A percentile compares a stretch with the other conserved stretches of the same genome.
Conservation (phyloP, 2,888 invertebrate genomes). For the Callimorpha dominula region DNA sequence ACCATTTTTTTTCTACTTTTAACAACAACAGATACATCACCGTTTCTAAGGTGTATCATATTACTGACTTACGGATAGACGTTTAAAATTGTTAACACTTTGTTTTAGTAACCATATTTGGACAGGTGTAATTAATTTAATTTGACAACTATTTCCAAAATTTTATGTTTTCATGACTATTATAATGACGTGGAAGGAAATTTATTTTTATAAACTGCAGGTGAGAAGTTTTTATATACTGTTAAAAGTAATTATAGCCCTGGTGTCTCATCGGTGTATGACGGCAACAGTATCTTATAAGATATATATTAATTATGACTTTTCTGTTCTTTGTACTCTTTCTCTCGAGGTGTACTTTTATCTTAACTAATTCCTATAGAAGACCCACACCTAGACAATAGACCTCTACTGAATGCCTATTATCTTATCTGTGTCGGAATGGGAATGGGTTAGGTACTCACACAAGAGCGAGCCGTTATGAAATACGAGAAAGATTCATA, state of each 20-base stretch:
- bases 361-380: background rate
- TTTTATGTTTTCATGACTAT: too few relatives aligned
- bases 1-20: background rate
- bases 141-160: too few relatives aligned
- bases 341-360: too few relatives aligned
- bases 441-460: background rate
- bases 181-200: too few relatives aligned
- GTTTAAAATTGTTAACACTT: constrained; percentile 5
- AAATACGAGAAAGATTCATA: background rate
- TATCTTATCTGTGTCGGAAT: too few relatives aligned
- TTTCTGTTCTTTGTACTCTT: too few relatives aligned
- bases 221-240: background rate
- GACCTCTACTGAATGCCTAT: background rate
- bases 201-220: background rate
- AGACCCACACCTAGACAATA: background rate
- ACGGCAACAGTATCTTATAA: background rate
- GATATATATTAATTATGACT: background rate
- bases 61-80: constrained; percentile 7
- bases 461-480: background rate
- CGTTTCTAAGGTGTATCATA: constrained; percentile 3
- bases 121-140: background rate
- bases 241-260: background rate
- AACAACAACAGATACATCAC: constrained; percentile 1
- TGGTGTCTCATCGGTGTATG: background rate
- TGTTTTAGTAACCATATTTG: background rate